Base-by-base conservation (phyloP, 1,140 invertebrate species). In the Dolichoris vasculosae region DNA sequence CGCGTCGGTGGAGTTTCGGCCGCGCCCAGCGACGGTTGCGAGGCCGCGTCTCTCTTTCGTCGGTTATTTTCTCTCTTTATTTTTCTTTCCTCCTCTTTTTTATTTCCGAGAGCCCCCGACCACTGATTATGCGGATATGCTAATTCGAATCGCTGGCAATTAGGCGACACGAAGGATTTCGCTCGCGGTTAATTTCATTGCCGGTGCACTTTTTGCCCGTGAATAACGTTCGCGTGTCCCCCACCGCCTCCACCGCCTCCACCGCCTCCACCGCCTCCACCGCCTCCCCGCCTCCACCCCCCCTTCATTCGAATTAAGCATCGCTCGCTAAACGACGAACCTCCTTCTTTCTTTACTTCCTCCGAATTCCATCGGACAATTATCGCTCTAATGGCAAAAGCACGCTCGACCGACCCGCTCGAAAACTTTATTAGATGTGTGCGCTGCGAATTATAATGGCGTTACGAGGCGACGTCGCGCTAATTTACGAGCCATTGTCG, bases 141-240 rank as follows among this genome's bases (percentile, higher is more conserved):
- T 81, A 69, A 81, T 81, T 46, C 51, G 32, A 35, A 59, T 78
- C 9, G 35, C 23, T 38, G 0, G 51, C 51, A 78, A 78, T 59
- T 38, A 78, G 51, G 35, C 40, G 51, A 78, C 76, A 59, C 48
- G 76, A 63, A 38, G 32, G 76, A 78, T 78, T 78, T 63, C 32
- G 30, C 32, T 63, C 17, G 35, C 51, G 76, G 76, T 30, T 78
- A 78, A 78, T 78, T 78, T 76, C 75, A 76, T 76, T 76, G 43
- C 46, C 43, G 8, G 23, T 30, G 71, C 23, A 23, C 71, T 75
- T 75, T 75, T 75, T 75, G 71, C 43, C n/a, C 23, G 30, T 1
- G 30, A 35, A 71, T 71, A 40, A 71, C 17, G n/a, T 35, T 71
- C 67, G 6, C 35, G 67, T 40, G 35, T 0, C 13, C 13, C 9